Percentiles rank a stretch among this genome's conserved stretches.
Evolutionary conservation across 2,888 invertebrate genomes (phyloP).

Genomic region (Conistra vaccinii): DNA sequence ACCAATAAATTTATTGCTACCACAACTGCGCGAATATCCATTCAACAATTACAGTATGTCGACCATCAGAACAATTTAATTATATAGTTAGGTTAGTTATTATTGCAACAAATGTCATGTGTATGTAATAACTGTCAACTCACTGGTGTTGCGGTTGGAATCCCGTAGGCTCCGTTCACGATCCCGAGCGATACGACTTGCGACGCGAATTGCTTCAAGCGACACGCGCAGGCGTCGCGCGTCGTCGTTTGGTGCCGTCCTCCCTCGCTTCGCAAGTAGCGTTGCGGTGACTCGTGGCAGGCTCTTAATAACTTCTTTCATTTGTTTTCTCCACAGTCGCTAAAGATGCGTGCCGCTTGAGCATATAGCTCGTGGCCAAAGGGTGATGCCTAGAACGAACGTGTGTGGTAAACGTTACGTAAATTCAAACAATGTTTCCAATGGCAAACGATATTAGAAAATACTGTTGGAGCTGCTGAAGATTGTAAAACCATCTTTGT

Average conservation of each 20-base stretch:
- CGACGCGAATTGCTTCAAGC: not conserved
- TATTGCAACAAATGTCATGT: conserved; percentile 24
- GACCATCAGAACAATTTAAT: conserved; percentile 25
- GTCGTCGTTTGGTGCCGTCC: not conserved
- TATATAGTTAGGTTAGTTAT: conserved; percentile 17
- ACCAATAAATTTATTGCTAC: conserved; percentile 7
- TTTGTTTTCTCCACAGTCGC: not conserved
- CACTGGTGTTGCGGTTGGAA: conserved; percentile 26
- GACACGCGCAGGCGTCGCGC: not conserved
- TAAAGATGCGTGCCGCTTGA: too few relatives aligned
- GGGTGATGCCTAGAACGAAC: too few relatives aligned
- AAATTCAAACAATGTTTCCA: too few relatives aligned
- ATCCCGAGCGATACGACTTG: not conserved
- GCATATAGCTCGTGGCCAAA: too few relatives aligned
- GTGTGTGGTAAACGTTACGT: too few relatives aligned
- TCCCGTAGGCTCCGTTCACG: not conserved
- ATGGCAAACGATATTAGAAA: too few relatives aligned
- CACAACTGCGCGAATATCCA: not conserved
- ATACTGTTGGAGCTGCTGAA: too few relatives aligned
- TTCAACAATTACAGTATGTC: not conserved
- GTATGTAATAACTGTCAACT: conserved; percentile 41
- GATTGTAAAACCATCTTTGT: too few relatives aligned
- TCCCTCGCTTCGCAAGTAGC: not conserved
- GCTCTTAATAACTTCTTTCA: not conserved
- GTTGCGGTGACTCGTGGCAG: not conserved